Evolutionary conservation across 2,888 invertebrate species (phyloP), one percentile per base, ranked within the genome.

Genomic region (Chesias legatella): DNA sequence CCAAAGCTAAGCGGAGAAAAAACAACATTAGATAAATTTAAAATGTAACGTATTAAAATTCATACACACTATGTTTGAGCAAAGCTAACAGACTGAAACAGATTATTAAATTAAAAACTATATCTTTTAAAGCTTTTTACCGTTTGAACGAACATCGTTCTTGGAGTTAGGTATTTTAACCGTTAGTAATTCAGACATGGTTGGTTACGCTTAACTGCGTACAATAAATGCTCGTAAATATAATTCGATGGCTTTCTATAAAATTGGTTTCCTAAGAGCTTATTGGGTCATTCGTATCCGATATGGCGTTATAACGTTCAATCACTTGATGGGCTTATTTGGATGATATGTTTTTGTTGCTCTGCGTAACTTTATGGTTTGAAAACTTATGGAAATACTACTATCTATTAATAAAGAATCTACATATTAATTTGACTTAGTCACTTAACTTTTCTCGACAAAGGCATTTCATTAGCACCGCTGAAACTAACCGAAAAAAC

Each of bases 151-250:
- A 38, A 32, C 28, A 33, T 10, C 26, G 23, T 23, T 24, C 35
- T 26, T 41, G 30, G 29, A 41, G 22, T 30, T 33, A 34, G 40
- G 28, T 44, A 27, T 6, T 27, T 35, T 29, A 24, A 45, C 25
- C 45, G 29, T 37, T 27, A 35, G 36, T 45, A 40, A 42, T 41
- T 47, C 40, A 37, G 39, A 33, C 42, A 21, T 43, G 43, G 32
- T 44, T 40, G 49, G 37, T 45, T 54, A 48, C 49, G 36, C 52
- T 50, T 50, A 50, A 54, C 49, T 50, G 37, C 45, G 37, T 40
- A 32, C 46, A 51, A 51, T 51, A 52, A 40, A 44, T 46, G 43
- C 33, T 41, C 50, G 50, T 52, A 50, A 51, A 54, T 49, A 54
- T 52, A 29, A 48, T 48, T 48, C 43, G 40, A 43, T 39, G 38